Evolutionary conservation across 2,888 invertebrate genomes (phyloP), one percentile per base, ranked within the genome.

Genomic region (Pseudeuparius sepicola): DNA sequence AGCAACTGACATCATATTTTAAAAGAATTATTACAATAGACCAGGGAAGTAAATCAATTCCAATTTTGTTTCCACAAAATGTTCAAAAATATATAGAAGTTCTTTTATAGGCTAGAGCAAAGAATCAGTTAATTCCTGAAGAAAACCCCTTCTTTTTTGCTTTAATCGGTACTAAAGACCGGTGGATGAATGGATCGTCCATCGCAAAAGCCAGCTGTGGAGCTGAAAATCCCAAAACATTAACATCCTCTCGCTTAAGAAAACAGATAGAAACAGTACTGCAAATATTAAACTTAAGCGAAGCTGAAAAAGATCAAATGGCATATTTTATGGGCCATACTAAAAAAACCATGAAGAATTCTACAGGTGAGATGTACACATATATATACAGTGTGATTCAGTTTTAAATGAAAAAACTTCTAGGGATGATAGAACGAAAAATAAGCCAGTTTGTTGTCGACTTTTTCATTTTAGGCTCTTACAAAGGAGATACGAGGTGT

Each of bases 261-360:
- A 49, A 50, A 39, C 47, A 49, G 33, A 49, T 49, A 16, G 49
- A 46, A 13, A 48, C 48, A 3, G 46, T 47, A 12, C 24, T 46
- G 28, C 47, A 47, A 38, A 34, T 45, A 9, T 24, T 44, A 39
- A 43, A 39, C 34, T 36, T 42, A 14, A 40, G 28, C 28, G 34
- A 40, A 29, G 28, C 32, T 6, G 44, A 46, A 35, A 40, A 15
- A 14, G 36, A 44, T 24, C 38, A 43, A 29, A 32, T 44, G 13
- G 34, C 45, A 5, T 13, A 30, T 11, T 45, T 45, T 20, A 44
- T 44, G 45, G 45, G 45, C 3, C 44, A 41, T 34, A 44, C 44
- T 6, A 34, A 39, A 28, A 44, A 44, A 39, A 44, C 45, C n/a
- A n/a, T n/a, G n/a, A n/a, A n/a, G n/a, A n/a, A n/a, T n/a, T n/a